Percentiles rank a stretch among this genome's conserved stretches.
phyloP scores from a whole-genome alignment of 2,797 vertebrate genomes.

The Hyperoplus lanceolatus region DNA sequence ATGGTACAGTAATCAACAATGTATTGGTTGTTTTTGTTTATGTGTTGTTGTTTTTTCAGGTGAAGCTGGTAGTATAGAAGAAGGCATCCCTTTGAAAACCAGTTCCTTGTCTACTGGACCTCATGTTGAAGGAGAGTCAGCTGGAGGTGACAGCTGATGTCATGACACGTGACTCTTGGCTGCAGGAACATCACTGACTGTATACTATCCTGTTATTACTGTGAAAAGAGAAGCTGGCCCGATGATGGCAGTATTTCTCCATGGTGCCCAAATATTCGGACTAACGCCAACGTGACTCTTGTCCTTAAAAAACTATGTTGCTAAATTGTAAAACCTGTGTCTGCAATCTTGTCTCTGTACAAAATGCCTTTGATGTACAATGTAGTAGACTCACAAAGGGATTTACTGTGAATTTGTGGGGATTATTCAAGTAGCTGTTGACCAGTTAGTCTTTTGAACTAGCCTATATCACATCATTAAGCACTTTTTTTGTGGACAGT shows the following conservation, averaged over 20 bases:
- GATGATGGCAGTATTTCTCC: slow-evolving; percentile 18
- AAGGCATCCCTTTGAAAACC: slow-evolving; percentile 81
- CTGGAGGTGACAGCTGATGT: slow-evolving; percentile 48
- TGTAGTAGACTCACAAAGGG: background rate
- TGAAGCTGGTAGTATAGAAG: slow-evolving; percentile 65
- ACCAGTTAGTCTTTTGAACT: background rate
- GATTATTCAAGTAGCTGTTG: background rate
- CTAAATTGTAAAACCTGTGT: background rate
- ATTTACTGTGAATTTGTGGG: slow-evolving; percentile 3
- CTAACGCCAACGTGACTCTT: slow-evolving; percentile 9
- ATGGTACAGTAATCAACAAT: background rate
- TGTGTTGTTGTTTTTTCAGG: slow-evolving; percentile 58
- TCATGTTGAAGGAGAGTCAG: slow-evolving; percentile 26
- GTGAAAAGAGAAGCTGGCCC: slow-evolving; percentile 25
- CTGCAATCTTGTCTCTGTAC: slow-evolving; percentile 12
- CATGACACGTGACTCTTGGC: slow-evolving; percentile 5
- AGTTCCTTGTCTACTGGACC: slow-evolving; percentile 32
- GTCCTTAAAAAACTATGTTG: slow-evolving; percentile 2
- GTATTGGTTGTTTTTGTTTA: background rate
- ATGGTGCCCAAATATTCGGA: slow-evolving; percentile 24
- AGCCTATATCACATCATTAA: background rate
- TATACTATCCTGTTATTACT: slow-evolving; percentile 38
- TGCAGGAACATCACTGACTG: slow-evolving; percentile 29
- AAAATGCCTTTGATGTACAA: background rate
- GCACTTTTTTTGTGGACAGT: background rate